A percentile compares a stretch with the other conserved stretches of the same genome.
Evolutionary conservation across 2,113 vertebrate species (phyloP).

Genomic region (Cyphomyrus discorhynchus): DNA sequence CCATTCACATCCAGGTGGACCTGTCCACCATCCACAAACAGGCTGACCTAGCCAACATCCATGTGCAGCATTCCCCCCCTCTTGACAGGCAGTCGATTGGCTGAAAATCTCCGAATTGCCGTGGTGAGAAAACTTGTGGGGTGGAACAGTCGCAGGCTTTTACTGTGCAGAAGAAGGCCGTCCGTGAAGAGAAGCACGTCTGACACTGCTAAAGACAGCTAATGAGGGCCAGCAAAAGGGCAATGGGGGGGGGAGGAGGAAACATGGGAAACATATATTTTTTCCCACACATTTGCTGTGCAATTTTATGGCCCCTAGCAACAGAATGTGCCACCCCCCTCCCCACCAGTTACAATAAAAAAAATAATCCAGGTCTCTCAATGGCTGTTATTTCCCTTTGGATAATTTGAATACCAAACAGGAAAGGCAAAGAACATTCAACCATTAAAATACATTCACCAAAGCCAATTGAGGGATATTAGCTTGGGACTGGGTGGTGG

Average conservation of each 20-base stretch:
- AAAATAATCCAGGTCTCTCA: conserved; percentile 38
- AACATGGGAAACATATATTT: background rate
- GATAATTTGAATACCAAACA: conserved; percentile 44
- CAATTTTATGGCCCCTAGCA: background rate
- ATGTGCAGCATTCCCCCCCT: background rate
- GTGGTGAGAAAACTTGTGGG: background rate
- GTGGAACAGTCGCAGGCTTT: background rate
- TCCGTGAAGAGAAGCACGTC: background rate
- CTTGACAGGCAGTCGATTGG: background rate
- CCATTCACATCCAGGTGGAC: background rate
- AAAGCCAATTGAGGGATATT: conserved; percentile 68
- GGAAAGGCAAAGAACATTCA: conserved; percentile 48
- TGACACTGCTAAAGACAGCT: background rate
- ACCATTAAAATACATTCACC: conserved; percentile 58
- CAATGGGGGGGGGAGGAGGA: background rate
- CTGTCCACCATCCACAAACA: background rate
- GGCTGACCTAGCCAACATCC: background rate
- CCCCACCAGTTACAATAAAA: background rate
- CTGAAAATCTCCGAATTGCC: background rate
- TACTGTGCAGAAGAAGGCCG: background rate
- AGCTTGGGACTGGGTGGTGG: conserved; percentile 53
- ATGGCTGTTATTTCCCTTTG: conserved; percentile 36
- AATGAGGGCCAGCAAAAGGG: background rate
- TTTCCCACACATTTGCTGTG: background rate
- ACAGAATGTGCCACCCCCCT: background rate